Percentiles rank a stretch among this genome's conserved stretches.
Evolutionary conservation across 1,140 invertebrate species (phyloP).

Genomic region (Condylostylus longicornis): DNA sequence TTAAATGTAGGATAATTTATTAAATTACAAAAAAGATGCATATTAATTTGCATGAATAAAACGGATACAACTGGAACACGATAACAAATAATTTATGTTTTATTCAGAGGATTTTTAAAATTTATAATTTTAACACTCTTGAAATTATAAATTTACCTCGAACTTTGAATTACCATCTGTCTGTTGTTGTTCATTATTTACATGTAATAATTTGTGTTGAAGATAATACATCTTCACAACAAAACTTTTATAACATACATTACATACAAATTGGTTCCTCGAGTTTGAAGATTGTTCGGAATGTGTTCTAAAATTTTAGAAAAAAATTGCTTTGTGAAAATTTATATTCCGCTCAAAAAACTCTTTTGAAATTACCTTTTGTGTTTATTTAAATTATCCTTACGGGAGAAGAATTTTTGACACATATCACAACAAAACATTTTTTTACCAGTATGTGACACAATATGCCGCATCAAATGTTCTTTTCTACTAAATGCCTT

Average conservation of each 20-base stretch:
- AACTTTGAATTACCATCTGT: neutral
- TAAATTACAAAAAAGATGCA: too few relatives aligned
- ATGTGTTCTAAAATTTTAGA: conserved; percentile 15
- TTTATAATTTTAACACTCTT: too few relatives aligned
- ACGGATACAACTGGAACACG: too few relatives aligned
- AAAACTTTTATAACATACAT: conserved; percentile 56
- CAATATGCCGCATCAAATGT: conserved; percentile 51
- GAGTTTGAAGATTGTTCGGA: conserved; percentile 36
- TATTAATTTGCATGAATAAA: too few relatives aligned
- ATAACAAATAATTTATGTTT: too few relatives aligned
- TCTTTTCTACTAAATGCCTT: conserved; percentile 60
- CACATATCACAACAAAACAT: conserved; percentile 61
- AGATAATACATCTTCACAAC: conserved; percentile 51
- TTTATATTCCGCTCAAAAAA: neutral
- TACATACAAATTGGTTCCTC: conserved; percentile 54
- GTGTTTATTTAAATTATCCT: conserved; percentile 63
- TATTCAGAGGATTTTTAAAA: too few relatives aligned
- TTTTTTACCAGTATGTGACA: conserved; percentile 58
- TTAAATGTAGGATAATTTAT: too few relatives aligned
- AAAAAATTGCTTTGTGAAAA: neutral
- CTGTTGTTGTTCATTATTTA: conserved; percentile 4
- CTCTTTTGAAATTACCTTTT: conserved; percentile 27
- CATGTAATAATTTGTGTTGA: conserved; percentile 37
- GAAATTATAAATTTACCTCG: too few relatives aligned
- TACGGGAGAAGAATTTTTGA: conserved; percentile 57